phyloP scores from a whole-genome alignment of 2,797 vertebrate genomes.

The Takifugu rubripes region DNA sequence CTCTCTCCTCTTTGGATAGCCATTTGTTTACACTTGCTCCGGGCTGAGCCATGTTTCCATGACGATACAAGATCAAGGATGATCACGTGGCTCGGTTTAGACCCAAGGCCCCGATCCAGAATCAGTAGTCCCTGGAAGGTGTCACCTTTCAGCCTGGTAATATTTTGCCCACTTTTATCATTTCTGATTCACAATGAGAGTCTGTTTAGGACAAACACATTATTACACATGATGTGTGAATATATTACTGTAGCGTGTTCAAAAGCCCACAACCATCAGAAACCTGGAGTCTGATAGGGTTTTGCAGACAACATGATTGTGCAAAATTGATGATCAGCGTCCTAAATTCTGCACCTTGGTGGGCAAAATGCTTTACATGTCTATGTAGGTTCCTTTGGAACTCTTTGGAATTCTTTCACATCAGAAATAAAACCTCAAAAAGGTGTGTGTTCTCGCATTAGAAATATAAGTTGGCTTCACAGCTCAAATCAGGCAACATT shows the following conservation, averaged over 20 bases:
- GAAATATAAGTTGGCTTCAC: constrained; percentile 48
- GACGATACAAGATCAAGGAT: constrained; percentile 68
- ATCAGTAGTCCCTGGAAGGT: constrained; percentile 30
- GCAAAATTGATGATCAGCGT: constrained; percentile 72
- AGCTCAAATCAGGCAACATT: constrained; percentile 16
- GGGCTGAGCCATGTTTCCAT: constrained; percentile 74
- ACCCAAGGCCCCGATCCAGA: constrained; percentile 52
- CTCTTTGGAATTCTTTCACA: constrained; percentile 29
- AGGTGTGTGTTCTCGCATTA: constrained; percentile 40
- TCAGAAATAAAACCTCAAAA: constrained; percentile 6
- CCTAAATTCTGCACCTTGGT: constrained; percentile 73
- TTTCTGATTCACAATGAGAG: constrained; percentile 18
- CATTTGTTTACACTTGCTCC: constrained; percentile 74
- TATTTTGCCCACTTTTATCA: constrained; percentile 27
- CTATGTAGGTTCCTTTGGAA: constrained; percentile 37
- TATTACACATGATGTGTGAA: too few species aligned
- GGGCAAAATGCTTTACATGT: constrained; percentile 70
- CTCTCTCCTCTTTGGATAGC: constrained; percentile 60
- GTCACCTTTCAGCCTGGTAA: constrained; percentile 27
- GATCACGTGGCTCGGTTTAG: constrained; percentile 59
- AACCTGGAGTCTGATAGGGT: constrained; percentile 38
- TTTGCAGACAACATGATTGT: constrained; percentile 58
- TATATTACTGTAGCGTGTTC: too few species aligned
- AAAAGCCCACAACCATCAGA: constrained; percentile 52
- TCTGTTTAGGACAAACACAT: too few species aligned